phyloP scores from a whole-genome alignment of 2,113 vertebrate species.

The Isichthys henryi region DNA sequence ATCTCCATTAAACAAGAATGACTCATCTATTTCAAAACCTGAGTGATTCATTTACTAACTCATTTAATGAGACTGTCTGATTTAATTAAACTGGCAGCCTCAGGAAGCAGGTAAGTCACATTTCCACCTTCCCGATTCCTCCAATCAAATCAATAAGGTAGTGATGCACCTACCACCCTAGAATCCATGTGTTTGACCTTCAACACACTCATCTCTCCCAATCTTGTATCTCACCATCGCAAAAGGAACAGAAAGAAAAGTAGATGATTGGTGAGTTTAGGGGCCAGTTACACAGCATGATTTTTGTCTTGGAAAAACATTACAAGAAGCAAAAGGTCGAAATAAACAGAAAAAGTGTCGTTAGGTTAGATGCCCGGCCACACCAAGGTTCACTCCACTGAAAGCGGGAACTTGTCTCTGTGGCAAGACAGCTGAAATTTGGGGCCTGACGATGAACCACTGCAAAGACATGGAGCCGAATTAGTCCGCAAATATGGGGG shows the following conservation, averaged over 20 bases:
- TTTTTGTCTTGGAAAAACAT: background rate
- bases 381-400: background rate
- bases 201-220: background rate
- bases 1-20: background rate
- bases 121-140: background rate
- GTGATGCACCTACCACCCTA: background rate
- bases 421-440: background rate
- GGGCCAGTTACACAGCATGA: background rate
- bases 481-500: background rate
- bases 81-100: background rate
- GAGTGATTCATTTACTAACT: background rate
- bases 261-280: background rate
- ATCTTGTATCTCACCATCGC: background rate
- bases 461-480: background rate
- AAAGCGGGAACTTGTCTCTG: background rate
- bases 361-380: background rate
- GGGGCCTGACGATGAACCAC: background rate
- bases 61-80: background rate
- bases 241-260: background rate
- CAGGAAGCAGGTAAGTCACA: background rate
- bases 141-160: background rate
- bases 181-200: background rate
- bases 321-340: background rate
- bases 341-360: background rate
- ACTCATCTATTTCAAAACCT: background rate